phyloP scores from a whole-genome alignment of 2,113 vertebrate genomes.

The Bungarus multicinctus region DNA sequence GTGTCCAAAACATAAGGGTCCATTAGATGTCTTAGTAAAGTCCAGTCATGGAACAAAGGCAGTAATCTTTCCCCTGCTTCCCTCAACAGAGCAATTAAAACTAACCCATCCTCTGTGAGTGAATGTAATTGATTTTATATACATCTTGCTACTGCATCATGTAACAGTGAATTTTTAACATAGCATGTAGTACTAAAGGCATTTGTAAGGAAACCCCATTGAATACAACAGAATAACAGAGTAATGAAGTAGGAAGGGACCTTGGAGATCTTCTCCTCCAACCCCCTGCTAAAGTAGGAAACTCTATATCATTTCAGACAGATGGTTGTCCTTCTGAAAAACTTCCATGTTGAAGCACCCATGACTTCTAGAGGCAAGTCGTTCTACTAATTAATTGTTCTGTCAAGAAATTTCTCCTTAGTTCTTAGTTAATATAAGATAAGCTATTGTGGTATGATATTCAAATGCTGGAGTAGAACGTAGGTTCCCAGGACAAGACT shows the following conservation, averaged over 20 bases:
- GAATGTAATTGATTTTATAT: neutral
- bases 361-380: neutral
- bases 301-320: neutral
- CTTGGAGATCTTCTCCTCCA: neutral
- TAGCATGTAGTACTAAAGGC: neutral
- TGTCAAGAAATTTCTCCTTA: neutral
- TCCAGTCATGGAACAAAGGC: neutral
- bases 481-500: neutral
- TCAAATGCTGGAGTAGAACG: neutral
- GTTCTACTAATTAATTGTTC: neutral
- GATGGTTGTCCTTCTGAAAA: neutral
- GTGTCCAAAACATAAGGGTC: neutral
- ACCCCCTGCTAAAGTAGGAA: neutral
- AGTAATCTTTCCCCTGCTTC: neutral
- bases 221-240: no score
- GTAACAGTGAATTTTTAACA: neutral
- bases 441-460: neutral
- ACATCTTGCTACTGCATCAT: neutral
- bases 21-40: neutral
- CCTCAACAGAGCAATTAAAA: neutral
- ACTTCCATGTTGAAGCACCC: neutral
- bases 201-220: neutral
- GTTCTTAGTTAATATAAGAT: neutral
- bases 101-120: neutral
- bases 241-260: no score